phyloP scores from a whole-genome alignment of 2,113 vertebrate genomes.

The Montifringilla adamsi region DNA sequence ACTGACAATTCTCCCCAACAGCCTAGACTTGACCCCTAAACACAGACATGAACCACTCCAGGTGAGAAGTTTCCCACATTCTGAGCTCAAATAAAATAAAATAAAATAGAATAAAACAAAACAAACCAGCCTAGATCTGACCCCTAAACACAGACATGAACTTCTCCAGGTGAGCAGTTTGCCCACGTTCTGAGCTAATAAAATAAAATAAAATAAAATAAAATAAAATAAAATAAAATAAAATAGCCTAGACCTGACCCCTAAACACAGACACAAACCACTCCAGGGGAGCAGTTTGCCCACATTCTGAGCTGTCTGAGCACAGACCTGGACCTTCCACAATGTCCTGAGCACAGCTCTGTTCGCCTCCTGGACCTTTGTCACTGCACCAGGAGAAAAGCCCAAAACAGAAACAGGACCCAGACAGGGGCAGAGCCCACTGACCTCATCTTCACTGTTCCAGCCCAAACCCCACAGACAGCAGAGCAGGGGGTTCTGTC shows the following conservation, averaged over 20 bases:
- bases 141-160: background rate
- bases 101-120: too few relatives aligned
- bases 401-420: background rate
- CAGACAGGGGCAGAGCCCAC: background rate
- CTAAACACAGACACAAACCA: background rate
- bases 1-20: background rate
- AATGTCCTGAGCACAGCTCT: fast-evolving
- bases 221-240: too few relatives aligned
- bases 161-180: background rate
- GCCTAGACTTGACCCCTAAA: background rate
- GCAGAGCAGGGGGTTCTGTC: fast-evolving
- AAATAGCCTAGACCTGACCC: background rate
- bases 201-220: too few relatives aligned
- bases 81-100: background rate
- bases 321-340: background rate
- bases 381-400: background rate
- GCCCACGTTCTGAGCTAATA: too few relatives aligned
- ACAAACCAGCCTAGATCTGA: background rate
- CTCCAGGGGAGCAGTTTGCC: background rate
- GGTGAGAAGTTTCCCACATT: background rate
- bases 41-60: background rate
- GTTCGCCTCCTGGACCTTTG: fast-evolving
- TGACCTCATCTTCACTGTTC: fast-evolving
- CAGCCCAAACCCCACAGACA: background rate
- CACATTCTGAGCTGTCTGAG: background rate